Conservation (phyloP, 2,888 invertebrate genomes). For the Orthonevra nobilis region DNA sequence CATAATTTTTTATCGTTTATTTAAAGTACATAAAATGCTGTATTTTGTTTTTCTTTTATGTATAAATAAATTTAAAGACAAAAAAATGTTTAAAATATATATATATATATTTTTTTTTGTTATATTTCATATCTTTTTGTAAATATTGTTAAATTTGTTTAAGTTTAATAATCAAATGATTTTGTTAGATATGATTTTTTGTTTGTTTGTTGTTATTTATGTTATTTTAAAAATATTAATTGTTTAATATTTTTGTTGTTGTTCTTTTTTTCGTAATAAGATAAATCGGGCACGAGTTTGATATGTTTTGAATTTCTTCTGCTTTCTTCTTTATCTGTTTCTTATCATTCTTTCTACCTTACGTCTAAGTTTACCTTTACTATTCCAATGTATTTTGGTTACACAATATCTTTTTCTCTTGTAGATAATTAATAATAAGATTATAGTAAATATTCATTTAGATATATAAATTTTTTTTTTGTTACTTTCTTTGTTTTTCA, state of each 20-base stretch:
- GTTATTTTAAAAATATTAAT: conserved; percentile 73
- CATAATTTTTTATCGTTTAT: conserved; percentile 47
- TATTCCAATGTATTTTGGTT: conserved; percentile 55
- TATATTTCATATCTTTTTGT: conserved; percentile 56
- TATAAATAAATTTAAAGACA: conserved; percentile 65
- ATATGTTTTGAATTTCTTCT: conserved; percentile 79
- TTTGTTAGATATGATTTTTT: conserved; percentile 59
- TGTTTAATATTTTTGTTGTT: conserved; percentile 59
- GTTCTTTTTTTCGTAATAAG: conserved; percentile 63
- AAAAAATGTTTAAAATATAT: conserved; percentile 63
- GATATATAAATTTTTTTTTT: no score
- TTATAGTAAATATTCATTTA: conserved; percentile 55
- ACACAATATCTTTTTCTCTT: conserved; percentile 53
- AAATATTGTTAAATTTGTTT: conserved; percentile 63
- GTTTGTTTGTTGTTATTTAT: no score
- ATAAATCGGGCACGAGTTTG: conserved; percentile 80
- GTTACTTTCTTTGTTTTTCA: conserved; percentile 48
- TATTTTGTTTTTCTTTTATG: conserved; percentile 35
- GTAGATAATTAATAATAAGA: conserved; percentile 53
- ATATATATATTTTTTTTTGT: conserved; percentile 35
- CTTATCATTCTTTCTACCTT: conserved; percentile 26
- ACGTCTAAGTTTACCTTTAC: conserved; percentile 45
- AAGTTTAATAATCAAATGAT: conserved; percentile 71
- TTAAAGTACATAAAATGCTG: conserved; percentile 47
- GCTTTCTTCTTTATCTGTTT: conserved; percentile 44